Base-by-base conservation (phyloP, 1,140 invertebrate species). In the Hycleus phaleratus region DNA sequence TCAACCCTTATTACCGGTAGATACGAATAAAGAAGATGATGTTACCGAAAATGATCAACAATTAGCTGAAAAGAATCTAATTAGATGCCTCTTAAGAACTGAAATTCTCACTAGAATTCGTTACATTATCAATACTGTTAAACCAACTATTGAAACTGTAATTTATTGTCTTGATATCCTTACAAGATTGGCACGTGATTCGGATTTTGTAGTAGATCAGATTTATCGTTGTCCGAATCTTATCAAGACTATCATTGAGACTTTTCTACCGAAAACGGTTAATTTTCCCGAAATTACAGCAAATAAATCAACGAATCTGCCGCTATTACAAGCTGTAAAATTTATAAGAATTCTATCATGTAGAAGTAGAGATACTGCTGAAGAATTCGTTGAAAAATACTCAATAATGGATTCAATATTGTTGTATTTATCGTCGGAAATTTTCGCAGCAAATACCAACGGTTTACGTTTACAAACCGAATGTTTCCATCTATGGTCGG, bases 1-100 rank as follows among this genome's bases (percentile, higher is more conserved):
- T 46, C 80, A 86, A 60, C 84, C 90, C 1, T 80, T 75, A 47
- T 67, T 87, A 38, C 70, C 79, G 71, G 71, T 79, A 45, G 75
- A 77, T 64, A 73, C 82, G 44, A 78, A 85, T 49, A 74, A 81
- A 1, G 79, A 82, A n/a, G 81, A 84, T 62, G 79, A 81, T 58
- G 75, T 77, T 58, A 83, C 84, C 65, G 76, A 91, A 46, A 91
- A 90, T 72, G 92, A 95, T 79, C 84, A 86, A 69, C 87, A 94
- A 70, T 72, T 95, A 46, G 82, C 85, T 7, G 88, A 88, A 75
- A 77, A 85, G 11, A 87, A 91, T 77, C 73, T 90, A 1, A 78
- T 90, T 32, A 79, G 85, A 70, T 86, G 85, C 49, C 72, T 90
- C 12, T 64, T 90, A 7, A 78, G 90, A 62, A 90, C 90, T 51